Evolutionary conservation across 2,888 invertebrate species (phyloP).

Genomic region (Mechanitis messenoides): DNA sequence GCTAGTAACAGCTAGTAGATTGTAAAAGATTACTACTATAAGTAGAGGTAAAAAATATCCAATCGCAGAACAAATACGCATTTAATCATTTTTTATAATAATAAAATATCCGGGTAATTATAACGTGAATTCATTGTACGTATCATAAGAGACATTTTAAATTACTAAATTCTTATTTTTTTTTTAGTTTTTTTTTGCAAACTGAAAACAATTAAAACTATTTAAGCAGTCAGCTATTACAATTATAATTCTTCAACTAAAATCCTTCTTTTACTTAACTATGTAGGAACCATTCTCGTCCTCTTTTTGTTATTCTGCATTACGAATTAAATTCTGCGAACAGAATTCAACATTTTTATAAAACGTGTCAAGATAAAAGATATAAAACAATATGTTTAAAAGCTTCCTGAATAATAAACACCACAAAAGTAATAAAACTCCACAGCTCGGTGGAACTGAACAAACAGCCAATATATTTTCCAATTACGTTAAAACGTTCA

Average conservation of each 20-base stretch:
- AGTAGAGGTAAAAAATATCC: no score
- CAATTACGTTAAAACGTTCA: slow-evolving; percentile 11
- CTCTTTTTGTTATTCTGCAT: slow-evolving; percentile 15
- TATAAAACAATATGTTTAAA: slow-evolving; percentile 21
- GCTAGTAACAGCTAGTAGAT: no score
- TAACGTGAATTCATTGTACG: no score
- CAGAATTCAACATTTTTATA: slow-evolving; percentile 11
- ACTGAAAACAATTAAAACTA: slow-evolving; percentile 3
- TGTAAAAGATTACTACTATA: no score
- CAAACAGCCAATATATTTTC: slow-evolving; percentile 18
- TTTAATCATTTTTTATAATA: no score
- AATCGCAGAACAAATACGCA: no score
- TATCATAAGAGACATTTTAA: neutral
- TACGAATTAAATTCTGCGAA: slow-evolving; percentile 22
- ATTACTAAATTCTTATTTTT: neutral
- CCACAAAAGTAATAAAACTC: slow-evolving; percentile 26
- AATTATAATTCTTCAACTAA: slow-evolving; percentile 11
- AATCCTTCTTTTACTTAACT: slow-evolving; percentile 18
- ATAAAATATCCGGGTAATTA: no score
- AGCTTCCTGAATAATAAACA: slow-evolving; percentile 29
- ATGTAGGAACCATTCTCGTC: slow-evolving; percentile 21
- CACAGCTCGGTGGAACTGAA: slow-evolving; percentile 16
- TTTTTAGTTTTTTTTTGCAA: neutral
- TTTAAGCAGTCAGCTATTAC: neutral
- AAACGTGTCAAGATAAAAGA: slow-evolving; percentile 17